These are phyloP conservation scores for Pseudorectes ferrugineus DNA, from an alignment of 2,113 vertebrate species.

Conservation along the genomic window DNA sequence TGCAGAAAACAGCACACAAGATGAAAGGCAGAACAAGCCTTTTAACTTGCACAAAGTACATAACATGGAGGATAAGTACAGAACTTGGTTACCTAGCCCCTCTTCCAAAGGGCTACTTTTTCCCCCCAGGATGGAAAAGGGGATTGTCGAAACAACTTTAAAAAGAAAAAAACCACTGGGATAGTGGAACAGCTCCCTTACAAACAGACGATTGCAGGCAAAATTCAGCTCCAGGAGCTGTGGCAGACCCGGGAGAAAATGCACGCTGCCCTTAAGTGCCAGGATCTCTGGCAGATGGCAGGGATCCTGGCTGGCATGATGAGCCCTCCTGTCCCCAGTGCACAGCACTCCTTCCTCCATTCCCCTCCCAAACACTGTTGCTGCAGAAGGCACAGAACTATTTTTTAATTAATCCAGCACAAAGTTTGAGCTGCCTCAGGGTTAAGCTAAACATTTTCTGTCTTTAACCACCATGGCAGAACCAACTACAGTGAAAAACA, in stretches of 20 bases:
- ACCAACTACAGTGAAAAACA: neutral
- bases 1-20: conserved; percentile 65
- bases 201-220: neutral
- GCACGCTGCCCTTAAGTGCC: fast-evolving
- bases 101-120: neutral
- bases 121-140: neutral
- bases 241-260: neutral
- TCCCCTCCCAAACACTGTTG: neutral
- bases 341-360: neutral
- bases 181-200: neutral
- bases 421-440: neutral
- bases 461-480: neutral
- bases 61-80: neutral
- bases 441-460: neutral
- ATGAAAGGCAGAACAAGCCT: conserved; percentile 63
- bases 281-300: fast-evolving
- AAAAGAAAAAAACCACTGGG: neutral
- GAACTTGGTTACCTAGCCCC: neutral
- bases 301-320: neutral
- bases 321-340: neutral
- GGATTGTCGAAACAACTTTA: neutral
- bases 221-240: neutral
- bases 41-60: conserved; percentile 46
- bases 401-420: conserved; percentile 21
- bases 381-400: neutral